Evolutionary conservation across 2,113 vertebrate genomes (phyloP).

Genomic region (Sander vitreus): DNA sequence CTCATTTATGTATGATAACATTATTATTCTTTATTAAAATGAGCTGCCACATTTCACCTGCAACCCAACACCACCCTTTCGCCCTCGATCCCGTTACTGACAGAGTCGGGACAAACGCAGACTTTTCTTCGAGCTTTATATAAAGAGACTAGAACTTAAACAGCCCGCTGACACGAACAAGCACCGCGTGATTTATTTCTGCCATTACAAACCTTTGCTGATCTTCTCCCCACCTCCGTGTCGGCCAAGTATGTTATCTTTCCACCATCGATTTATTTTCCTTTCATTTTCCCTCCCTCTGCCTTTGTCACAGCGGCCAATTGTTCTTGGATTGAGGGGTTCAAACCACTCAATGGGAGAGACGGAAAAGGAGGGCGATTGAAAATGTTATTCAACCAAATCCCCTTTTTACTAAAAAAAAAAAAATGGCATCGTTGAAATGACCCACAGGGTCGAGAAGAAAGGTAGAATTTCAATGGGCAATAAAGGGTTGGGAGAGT

Average conservation of each 20-base stretch:
- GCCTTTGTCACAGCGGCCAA: slow-evolving; percentile 73
- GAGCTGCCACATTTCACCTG: slow-evolving; percentile 38
- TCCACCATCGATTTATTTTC: slow-evolving; percentile 79
- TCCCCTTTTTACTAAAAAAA: slow-evolving; percentile 32
- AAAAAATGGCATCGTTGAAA: not conserved
- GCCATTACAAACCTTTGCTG: slow-evolving; percentile 82
- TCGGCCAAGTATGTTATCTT: slow-evolving; percentile 83
- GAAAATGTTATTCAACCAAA: slow-evolving; percentile 63
- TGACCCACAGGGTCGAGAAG: slow-evolving; percentile 27
- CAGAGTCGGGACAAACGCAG: slow-evolving; percentile 47
- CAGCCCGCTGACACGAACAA: slow-evolving; percentile 74
- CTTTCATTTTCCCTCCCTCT: slow-evolving; percentile 62
- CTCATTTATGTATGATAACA: slow-evolving; percentile 63
- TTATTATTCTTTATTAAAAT: slow-evolving; percentile 68
- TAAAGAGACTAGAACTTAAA: slow-evolving; percentile 73
- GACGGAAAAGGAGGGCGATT: slow-evolving; percentile 14
- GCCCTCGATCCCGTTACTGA: slow-evolving; percentile 60
- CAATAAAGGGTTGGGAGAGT: not conserved
- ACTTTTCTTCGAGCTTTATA: slow-evolving; percentile 61
- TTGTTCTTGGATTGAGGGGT: slow-evolving; percentile 82
- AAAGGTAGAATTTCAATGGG: slow-evolving; percentile 4
- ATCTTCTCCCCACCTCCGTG: slow-evolving; percentile 74
- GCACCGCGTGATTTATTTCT: slow-evolving; percentile 83
- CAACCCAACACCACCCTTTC: slow-evolving; percentile 71
- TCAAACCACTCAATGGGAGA: slow-evolving; percentile 24